Evolutionary conservation across 2,113 vertebrate species (phyloP).

Genomic region (Serilophus lunatus): DNA sequence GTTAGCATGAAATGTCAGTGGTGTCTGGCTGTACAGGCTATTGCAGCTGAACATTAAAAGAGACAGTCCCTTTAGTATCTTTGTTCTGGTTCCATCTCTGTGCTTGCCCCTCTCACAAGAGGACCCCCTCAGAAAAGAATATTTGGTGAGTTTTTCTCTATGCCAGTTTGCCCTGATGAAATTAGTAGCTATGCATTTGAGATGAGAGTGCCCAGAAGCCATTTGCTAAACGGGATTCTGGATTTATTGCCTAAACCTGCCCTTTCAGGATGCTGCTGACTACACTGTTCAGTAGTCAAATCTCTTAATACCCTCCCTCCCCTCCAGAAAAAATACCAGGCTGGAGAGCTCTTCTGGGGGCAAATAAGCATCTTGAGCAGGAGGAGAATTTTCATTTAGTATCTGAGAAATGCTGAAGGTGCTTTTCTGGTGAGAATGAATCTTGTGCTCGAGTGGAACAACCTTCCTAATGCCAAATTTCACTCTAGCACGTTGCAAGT

Average conservation of each 20-base stretch:
- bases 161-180: not conserved
- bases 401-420: conserved; percentile 16
- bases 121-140: not conserved
- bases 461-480: not conserved
- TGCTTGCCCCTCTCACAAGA: not conserved
- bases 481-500: not conserved
- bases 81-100: not conserved
- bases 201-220: conserved; percentile 22
- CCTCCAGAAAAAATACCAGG: conserved; percentile 30
- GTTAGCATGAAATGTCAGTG: not conserved
- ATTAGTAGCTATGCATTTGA: not conserved
- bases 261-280: conserved; percentile 18
- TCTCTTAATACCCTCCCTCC: conserved; percentile 4
- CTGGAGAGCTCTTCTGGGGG: conserved; percentile 26
- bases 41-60: not conserved
- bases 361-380: not conserved
- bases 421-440: conserved; percentile 9
- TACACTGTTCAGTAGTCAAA: conserved; percentile 16
- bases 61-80: not conserved
- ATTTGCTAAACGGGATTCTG: not conserved
- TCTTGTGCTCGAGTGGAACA: not conserved
- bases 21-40: not conserved
- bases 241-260: conserved; percentile 52
- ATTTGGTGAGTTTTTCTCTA: not conserved
- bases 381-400: not conserved